Conservation (phyloP, 2,797 vertebrate species). For the Sphenopsis melanotis region DNA sequence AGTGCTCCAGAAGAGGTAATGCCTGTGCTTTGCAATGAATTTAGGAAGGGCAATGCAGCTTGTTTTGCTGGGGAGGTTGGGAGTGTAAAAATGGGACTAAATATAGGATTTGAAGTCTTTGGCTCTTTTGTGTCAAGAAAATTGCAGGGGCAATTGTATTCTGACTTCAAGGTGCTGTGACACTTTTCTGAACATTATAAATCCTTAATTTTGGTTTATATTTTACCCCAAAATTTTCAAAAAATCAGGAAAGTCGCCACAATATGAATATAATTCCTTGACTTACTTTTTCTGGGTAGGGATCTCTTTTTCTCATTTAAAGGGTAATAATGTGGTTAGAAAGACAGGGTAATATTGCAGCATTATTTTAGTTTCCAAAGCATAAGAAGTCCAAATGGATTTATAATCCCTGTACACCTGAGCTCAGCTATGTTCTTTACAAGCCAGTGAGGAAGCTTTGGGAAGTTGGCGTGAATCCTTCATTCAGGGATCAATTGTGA, state of each 20-base stretch:
- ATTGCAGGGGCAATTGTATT: neutral
- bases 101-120: neutral
- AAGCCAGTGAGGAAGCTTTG: neutral
- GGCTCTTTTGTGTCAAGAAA: neutral
- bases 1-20: neutral
- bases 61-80: neutral
- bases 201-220: neutral
- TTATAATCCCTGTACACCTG: neutral
- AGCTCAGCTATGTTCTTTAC: neutral
- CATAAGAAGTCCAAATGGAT: neutral
- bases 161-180: neutral
- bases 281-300: neutral
- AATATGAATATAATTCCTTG: neutral
- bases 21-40: neutral
- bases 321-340: neutral
- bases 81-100: neutral
- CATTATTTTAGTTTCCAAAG: neutral
- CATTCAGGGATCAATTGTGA: neutral
- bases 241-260: fast-evolving
- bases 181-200: neutral
- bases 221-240: neutral
- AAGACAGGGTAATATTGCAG: neutral
- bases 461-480: neutral
- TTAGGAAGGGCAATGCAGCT: neutral
- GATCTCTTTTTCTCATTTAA: neutral